phyloP scores from a whole-genome alignment of 2,797 vertebrate genomes.

The Allobates femoralis region DNA sequence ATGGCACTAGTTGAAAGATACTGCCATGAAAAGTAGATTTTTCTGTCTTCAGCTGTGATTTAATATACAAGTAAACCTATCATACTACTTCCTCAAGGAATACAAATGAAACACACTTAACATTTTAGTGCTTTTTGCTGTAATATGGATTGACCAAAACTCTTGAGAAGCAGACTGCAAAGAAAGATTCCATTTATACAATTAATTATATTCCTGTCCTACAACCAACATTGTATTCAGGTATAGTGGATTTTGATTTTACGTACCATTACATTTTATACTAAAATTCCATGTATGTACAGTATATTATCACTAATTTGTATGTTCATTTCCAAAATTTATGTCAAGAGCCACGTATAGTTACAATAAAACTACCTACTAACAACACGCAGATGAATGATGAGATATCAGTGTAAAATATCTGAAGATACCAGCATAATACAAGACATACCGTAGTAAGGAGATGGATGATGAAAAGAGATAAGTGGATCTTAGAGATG shows the following conservation, averaged over 20 bases:
- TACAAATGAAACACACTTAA: constrained; percentile 41
- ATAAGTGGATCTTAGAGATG: no score
- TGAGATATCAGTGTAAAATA: not conserved
- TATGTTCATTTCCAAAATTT: not conserved
- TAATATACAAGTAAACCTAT: constrained; percentile 37
- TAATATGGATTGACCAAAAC: constrained; percentile 11
- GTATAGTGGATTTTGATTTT: not conserved
- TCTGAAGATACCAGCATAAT: not conserved
- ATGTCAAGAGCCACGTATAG: not conserved
- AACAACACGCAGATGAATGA: not conserved
- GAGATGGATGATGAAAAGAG: no score
- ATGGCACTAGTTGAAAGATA: constrained; percentile 33
- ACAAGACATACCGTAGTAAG: no score
- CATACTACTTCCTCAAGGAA: constrained; percentile 19
- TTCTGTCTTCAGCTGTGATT: constrained; percentile 41
- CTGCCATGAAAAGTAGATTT: constrained; percentile 34
- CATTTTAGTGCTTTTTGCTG: constrained; percentile 27
- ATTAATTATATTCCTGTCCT: not conserved
- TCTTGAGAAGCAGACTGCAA: constrained; percentile 17
- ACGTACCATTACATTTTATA: not conserved
- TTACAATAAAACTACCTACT: not conserved
- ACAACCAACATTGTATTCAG: not conserved
- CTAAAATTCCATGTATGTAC: not conserved
- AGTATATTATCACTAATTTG: not conserved
- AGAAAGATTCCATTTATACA: constrained; percentile 13